These are phyloP conservation scores for Podarcis muralis DNA, from an alignment of 2,113 vertebrate genomes.

Conservation along the genomic window DNA sequence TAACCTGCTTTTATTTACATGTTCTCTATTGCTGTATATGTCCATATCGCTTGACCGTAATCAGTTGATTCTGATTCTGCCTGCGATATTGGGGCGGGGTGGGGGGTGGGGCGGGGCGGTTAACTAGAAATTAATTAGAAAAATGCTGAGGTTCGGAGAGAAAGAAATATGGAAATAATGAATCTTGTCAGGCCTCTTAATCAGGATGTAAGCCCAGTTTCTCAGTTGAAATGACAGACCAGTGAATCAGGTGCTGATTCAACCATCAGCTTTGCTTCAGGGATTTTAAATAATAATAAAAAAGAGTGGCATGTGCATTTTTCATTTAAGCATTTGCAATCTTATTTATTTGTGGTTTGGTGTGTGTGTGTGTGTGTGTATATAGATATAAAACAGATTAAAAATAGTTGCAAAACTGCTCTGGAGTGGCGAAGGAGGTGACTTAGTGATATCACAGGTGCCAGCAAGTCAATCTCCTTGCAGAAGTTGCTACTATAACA, in stretches of 20 bases:
- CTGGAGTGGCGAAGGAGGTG: neutral
- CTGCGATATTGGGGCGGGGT: rapidly evolving
- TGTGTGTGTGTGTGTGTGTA: no score
- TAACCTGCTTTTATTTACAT: no score
- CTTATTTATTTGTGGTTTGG: neutral
- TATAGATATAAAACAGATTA: neutral
- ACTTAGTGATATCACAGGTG: neutral
- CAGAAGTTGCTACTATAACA: neutral
- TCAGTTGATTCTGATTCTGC: no score
- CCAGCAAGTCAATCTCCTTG: neutral
- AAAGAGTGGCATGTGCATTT: no score
- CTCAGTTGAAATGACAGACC: neutral
- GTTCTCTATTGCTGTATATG: no score
- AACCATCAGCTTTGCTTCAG: neutral
- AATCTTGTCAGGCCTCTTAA: neutral
- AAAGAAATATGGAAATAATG: neutral
- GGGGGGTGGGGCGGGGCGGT: no score
- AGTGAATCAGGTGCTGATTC: neutral
- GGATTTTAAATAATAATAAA: no score
- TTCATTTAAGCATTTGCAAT: neutral
- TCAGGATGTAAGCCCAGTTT: neutral
- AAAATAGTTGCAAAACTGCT: neutral
- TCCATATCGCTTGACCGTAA: no score
- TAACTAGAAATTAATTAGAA: neutral
- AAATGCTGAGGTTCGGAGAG: neutral